Percentiles rank a stretch among this genome's conserved stretches.
Evolutionary conservation across 2,888 invertebrate species (phyloP).

Genomic region (Ormyrus thymus): DNA sequence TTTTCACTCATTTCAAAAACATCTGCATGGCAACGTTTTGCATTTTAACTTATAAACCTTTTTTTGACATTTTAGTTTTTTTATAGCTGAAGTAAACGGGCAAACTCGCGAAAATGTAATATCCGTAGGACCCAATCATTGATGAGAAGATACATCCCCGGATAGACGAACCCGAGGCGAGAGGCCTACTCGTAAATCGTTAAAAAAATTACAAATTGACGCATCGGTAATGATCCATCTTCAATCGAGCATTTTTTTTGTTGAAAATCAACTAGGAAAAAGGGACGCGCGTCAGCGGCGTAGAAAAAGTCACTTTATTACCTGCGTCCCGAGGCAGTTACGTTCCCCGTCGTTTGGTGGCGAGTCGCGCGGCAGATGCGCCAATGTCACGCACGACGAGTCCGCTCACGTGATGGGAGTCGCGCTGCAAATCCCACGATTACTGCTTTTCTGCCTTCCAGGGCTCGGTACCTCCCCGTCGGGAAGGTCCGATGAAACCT

Average conservation of each 20-base stretch:
- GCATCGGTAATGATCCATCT: constrained; percentile 1
- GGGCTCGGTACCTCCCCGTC: too few species aligned
- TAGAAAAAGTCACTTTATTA: constrained; percentile 39
- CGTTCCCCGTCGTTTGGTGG: not conserved
- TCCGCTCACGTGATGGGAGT: constrained; percentile 22
- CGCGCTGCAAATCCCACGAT: too few species aligned
- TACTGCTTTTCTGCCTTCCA: too few species aligned
- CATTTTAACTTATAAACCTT: too few species aligned
- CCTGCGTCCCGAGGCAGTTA: not conserved
- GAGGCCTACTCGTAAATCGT: not conserved
- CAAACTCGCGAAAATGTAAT: too few species aligned
- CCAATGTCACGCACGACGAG: constrained; percentile 68
- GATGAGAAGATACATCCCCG: too few species aligned
- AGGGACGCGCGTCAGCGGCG: not conserved
- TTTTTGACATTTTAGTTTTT: too few species aligned
- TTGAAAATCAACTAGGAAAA: not conserved
- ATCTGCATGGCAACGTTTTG: too few species aligned
- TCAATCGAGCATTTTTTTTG: not conserved
- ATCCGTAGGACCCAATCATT: too few species aligned
- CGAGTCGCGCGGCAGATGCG: constrained; percentile 62
- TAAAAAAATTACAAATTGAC: not conserved
- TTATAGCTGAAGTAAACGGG: too few species aligned
- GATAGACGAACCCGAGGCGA: not conserved
- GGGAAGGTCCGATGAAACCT: too few species aligned
- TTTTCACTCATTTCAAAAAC: too few species aligned